A percentile compares a stretch with the other conserved stretches of the same genome.
Conservation (phyloP, 2,113 vertebrate species). For the Myotis davidii region DNA sequence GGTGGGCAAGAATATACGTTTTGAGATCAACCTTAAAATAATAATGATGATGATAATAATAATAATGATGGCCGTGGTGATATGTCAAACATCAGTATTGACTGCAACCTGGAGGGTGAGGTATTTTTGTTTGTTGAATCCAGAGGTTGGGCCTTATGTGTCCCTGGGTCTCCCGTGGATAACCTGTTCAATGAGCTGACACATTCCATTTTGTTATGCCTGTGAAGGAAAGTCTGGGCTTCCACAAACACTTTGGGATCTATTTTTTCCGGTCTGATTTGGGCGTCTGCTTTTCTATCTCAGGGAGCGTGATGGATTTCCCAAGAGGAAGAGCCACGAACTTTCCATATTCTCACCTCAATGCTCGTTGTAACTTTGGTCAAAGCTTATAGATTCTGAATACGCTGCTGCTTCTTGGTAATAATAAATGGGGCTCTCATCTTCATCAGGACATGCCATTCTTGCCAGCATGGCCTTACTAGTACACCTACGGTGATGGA, state of each 20-base stretch:
- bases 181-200: constrained; percentile 82
- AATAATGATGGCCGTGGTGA: constrained; percentile 79
- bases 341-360: constrained; percentile 88
- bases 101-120: constrained; percentile 84
- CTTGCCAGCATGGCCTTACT: constrained; percentile 79
- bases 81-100: constrained; percentile 89
- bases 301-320: constrained; percentile 76
- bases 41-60: neutral
- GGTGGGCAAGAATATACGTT: neutral
- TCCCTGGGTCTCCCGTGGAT: constrained; percentile 78
- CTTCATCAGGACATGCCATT: constrained; percentile 73
- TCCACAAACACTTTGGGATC: constrained; percentile 84
- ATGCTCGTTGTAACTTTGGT: constrained; percentile 85
- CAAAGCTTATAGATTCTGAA: constrained; percentile 84
- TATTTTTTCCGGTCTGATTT: constrained; percentile 89
- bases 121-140: constrained; percentile 85
- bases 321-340: constrained; percentile 78
- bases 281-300: constrained; percentile 86
- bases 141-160: constrained; percentile 80
- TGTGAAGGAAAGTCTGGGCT: constrained; percentile 85
- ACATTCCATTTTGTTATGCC: constrained; percentile 88
- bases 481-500: constrained; percentile 84
- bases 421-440: constrained; percentile 83
- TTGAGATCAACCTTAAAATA: neutral
- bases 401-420: constrained; percentile 80